Base-by-base conservation (phyloP, 2,888 invertebrate species). In the Eulithis testata region DNA sequence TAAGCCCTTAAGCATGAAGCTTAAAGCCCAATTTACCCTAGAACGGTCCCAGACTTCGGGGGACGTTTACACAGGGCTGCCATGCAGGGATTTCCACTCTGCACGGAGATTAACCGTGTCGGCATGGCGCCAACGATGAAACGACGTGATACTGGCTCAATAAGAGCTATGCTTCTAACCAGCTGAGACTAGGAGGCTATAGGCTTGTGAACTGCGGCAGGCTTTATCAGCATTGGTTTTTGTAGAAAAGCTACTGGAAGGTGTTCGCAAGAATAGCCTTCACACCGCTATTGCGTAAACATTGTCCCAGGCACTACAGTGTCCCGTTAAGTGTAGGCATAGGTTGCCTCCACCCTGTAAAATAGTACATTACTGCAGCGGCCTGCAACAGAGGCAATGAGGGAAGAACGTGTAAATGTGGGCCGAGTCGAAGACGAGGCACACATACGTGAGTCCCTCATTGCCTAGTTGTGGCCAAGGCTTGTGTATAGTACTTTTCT, bases 21-120 rank as follows among this genome's bases (percentile, higher is more conserved):
- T 52, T 31, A 63, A 60, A 56, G 60, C 60, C 47, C 56, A 54
- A 50, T 59, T 63, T 57, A 11, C 21, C 55, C 2, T 14, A 31
- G 57, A 53, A 53, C 36, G 51, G 44, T 8, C 45, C 47, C 40
- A 51, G 44, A 27, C 53, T 63, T 60, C 31, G 43, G 57, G 60
- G 56, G 50, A 36, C 40, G 36, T 56, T 63, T 66, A 47, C 51
- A 62, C 59, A 40, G 52, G 53, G 49, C 47, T 67, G 63, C 60
- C 53, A 40, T 40, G 40, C 40, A 44, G 63, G 60, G 63, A 67
- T 67, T 67, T 67, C 45, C 56, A 63, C 43, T 63, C 63, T n/a
- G 27, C 64, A 60, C 56, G 62, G 58, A 60, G 63, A 57, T 67
- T 67, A 60, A 60, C 53, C 49, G 21, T 51, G 60, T 63, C 52